These are phyloP conservation scores for Ceratotherium simum DNA, from an alignment of 2,113 vertebrate genomes.

Conservation along the genomic window DNA sequence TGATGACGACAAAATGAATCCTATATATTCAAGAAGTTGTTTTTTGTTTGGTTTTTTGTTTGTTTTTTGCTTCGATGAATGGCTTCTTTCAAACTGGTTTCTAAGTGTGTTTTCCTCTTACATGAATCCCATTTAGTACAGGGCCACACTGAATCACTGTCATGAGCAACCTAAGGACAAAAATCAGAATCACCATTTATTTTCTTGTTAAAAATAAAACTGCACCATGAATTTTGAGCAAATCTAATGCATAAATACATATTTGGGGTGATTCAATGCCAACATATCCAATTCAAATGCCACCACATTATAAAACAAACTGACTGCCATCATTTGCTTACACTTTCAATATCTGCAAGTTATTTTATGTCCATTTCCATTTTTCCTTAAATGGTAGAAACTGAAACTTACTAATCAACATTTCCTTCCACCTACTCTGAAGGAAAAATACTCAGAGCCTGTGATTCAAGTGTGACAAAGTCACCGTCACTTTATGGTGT, in stretches of 20 bases:
- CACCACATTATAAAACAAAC: constrained; percentile 79
- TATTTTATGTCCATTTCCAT: constrained; percentile 77
- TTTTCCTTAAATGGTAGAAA: constrained; percentile 76
- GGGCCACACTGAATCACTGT: constrained; percentile 76
- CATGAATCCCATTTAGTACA: constrained; percentile 77
- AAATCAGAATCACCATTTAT: constrained; percentile 82
- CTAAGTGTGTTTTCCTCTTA: constrained; percentile 70
- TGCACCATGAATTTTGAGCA: constrained; percentile 78
- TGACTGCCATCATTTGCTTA: constrained; percentile 73
- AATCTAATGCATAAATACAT: constrained; percentile 88
- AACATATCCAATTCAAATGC: constrained; percentile 86
- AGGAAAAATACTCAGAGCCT: constrained; percentile 29
- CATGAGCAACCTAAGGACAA: constrained; percentile 82
- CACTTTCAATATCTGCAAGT: constrained; percentile 53
- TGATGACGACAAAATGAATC: constrained; percentile 1
- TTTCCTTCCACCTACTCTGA: constrained; percentile 38
- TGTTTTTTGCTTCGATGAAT: constrained; percentile 64
- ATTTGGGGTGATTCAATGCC: constrained; percentile 82
- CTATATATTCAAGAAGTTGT: constrained; percentile 56
- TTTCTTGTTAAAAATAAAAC: constrained; percentile 86
- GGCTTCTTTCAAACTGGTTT: constrained; percentile 79
- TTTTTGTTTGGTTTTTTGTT: constrained; percentile 12
- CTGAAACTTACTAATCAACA: constrained; percentile 67
- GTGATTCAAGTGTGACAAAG: neutral
- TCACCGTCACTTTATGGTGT: neutral